Conservation (phyloP, 2,888 invertebrate species). For the Calliphora vomitoria region DNA sequence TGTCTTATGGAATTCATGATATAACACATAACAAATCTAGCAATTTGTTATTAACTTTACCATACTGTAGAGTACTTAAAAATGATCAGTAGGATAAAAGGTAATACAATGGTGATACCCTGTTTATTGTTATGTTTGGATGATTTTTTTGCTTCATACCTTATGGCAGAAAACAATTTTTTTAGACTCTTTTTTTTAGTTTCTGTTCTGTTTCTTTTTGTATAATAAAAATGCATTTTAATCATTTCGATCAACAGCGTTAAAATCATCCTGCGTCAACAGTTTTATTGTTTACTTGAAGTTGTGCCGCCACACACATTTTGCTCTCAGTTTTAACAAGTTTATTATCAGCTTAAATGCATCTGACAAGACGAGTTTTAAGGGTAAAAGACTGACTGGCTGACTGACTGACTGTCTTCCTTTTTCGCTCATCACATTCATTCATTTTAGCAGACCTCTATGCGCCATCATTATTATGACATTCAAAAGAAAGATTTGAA, state of each 20-base stretch:
- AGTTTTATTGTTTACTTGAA: conserved; percentile 74
- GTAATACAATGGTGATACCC: conserved; percentile 25
- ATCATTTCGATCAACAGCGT: conserved; percentile 75
- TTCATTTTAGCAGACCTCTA: conserved; percentile 61
- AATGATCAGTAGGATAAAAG: conserved; percentile 48
- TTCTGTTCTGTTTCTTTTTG: conserved; percentile 66
- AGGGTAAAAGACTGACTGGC: conserved; percentile 76
- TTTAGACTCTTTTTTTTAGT: neutral
- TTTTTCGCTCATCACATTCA: conserved; percentile 55
- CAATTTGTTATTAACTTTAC: neutral
- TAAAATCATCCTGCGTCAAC: conserved; percentile 72
- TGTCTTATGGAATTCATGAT: too few species aligned
- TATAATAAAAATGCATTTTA: conserved; percentile 78
- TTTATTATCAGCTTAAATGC: conserved; percentile 76
- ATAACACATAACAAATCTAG: neutral
- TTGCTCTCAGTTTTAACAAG: conserved; percentile 66
- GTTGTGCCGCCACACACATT: conserved; percentile 73
- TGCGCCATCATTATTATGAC: conserved; percentile 82
- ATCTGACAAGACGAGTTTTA: conserved; percentile 61
- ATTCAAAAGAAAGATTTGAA: conserved; percentile 74
- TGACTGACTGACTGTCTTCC: conserved; percentile 76
- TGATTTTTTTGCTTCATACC: conserved; percentile 9
- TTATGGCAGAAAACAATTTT: conserved; percentile 47
- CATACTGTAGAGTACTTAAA: conserved; percentile 19
- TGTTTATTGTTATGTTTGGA: neutral